Base-by-base conservation (phyloP, 2,888 invertebrate species). In the Disparrhopalites patrizii region DNA sequence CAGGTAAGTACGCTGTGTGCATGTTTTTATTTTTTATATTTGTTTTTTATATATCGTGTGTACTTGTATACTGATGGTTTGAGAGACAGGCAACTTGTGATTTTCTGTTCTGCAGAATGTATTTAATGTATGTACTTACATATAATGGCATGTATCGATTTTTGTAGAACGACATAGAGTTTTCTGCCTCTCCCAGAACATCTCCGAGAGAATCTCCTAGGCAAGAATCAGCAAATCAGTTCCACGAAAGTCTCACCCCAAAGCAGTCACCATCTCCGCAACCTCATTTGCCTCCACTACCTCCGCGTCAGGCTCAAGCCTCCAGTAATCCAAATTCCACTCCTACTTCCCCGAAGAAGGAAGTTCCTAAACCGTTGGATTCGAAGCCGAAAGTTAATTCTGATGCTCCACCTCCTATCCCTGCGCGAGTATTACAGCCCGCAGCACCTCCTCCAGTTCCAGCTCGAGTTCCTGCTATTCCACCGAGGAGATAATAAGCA, bases 401-500 rank as follows among this genome's bases (percentile, higher is more conserved):
- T 3, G 43, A 56, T 25, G 68, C 66, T 50, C 27, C 70, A 13
- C 73, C 73, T 10, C 73, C 73, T 15, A 60, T 73, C 58, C 73
- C 73, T 25, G 71, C 70, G 62, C 69, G 73, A 15, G 57, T 52
- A 10, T 52, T 31, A 25, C 25, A 75, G 72, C 51, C 85, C 82
- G 84, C 85, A 31, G 81, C 84, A 2, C 82, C 80, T 65, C 81
- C 83, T 69, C 82, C 80, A 71, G 83, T 80, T 62, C 85, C 80
- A 70, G 79, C 66, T 23, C 79, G 80, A 1, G 77, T 73, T n/a
- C 71, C 73, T 50, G 71, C 68, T 36, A 63, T 36, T 57, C 73
- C 70, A 31, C 76, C 72, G 8, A 70, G 71, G 64, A 72, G 66
- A 68, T 47, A 47, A 47, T 15, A n/a, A n/a, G n/a, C n/a, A n/a